Conservation (phyloP, 2,888 invertebrate species). For the Apotomis turbidana region DNA sequence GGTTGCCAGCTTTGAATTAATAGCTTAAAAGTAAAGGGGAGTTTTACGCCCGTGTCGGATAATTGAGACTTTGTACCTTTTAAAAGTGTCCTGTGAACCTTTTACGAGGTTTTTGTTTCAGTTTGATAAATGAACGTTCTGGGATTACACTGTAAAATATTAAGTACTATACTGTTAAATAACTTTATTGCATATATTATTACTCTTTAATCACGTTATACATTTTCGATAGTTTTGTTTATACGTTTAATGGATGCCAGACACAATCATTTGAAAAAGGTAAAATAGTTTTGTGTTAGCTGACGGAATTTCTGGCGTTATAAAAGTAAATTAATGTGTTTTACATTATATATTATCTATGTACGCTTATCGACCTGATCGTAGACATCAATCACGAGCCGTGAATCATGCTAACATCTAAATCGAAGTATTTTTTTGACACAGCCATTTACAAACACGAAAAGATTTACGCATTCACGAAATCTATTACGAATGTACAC, state of each 20-base stretch:
- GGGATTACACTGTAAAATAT: background rate
- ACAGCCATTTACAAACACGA: conserved; percentile 38
- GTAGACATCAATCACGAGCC: background rate
- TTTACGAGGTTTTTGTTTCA: conserved; percentile 30
- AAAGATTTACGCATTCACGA: conserved; percentile 53
- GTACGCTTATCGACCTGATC: background rate
- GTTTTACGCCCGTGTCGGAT: conserved; percentile 30
- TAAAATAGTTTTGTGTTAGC: no score
- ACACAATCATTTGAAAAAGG: no score
- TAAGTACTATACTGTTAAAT: background rate
- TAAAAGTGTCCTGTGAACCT: conserved; percentile 33
- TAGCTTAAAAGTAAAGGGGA: conserved; percentile 32
- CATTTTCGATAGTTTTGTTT: no score
- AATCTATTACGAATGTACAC: conserved; percentile 69
- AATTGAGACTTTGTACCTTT: conserved; percentile 37
- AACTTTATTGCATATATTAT: no score
- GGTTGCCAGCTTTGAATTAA: conserved; percentile 50
- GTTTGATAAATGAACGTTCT: background rate
- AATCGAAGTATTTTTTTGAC: conserved; percentile 36
- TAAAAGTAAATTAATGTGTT: background rate
- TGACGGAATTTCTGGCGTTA: no score
- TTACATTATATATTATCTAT: background rate
- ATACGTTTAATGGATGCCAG: no score
- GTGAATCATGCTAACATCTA: conserved; percentile 2
- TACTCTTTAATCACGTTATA: no score